Evolutionary conservation across 2,113 vertebrate genomes (phyloP).

Genomic region (Ceyx cyanopectus): DNA sequence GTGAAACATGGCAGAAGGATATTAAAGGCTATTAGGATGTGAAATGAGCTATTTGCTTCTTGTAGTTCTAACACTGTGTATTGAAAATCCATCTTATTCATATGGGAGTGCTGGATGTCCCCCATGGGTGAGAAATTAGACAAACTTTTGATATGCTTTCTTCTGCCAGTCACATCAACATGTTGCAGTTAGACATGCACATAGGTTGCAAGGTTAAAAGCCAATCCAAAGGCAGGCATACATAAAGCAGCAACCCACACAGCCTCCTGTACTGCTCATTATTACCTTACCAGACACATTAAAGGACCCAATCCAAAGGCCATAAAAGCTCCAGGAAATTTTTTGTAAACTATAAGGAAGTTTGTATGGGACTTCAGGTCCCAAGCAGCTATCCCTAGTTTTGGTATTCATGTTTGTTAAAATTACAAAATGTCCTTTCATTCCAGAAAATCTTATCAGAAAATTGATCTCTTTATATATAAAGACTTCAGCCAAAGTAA

Average conservation of each 20-base stretch:
- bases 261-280: too few species aligned
- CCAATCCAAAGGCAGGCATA: neutral
- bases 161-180: neutral
- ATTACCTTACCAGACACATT: slow-evolving; percentile 10
- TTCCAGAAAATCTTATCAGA: slow-evolving; percentile 78
- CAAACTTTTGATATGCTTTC: neutral
- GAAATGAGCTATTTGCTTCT: slow-evolving; percentile 29
- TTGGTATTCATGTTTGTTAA: slow-evolving; percentile 72
- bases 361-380: slow-evolving; percentile 23
- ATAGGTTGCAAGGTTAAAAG: neutral
- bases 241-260: too few species aligned
- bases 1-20: slow-evolving; percentile 2
- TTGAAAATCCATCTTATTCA: slow-evolving; percentile 5
- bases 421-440: slow-evolving; percentile 76
- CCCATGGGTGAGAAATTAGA: neutral
- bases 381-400: slow-evolving; percentile 29
- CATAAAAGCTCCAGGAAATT: slow-evolving; percentile 35
- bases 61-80: neutral
- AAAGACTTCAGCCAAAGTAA: slow-evolving; percentile 69
- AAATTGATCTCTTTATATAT: slow-evolving; percentile 79
- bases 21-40: slow-evolving; percentile 24
- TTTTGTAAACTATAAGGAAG: slow-evolving; percentile 36
- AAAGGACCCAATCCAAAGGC: neutral
- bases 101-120: neutral
- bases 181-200: fast-evolving